A percentile compares a stretch with the other conserved stretches of the same genome.
phyloP scores from a whole-genome alignment of 2,888 invertebrate genomes.

The Hypercompe scribonia region DNA sequence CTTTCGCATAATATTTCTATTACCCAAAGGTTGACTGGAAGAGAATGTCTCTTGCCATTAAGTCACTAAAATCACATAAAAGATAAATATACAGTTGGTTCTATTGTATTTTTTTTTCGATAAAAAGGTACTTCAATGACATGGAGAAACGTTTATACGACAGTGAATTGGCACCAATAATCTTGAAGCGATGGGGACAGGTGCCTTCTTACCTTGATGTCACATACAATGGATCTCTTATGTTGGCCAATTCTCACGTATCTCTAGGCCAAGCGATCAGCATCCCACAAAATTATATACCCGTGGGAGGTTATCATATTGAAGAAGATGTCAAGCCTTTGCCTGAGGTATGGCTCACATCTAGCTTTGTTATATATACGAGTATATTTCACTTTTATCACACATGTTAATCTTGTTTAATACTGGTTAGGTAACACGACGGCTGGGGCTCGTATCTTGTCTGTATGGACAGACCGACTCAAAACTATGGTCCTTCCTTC shows the following conservation, averaged over 20 bases:
- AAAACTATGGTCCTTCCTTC: no score
- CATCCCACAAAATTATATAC: constrained; percentile 40
- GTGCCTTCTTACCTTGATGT: constrained; percentile 46
- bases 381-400: no score
- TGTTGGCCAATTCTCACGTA: constrained; percentile 45
- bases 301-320: constrained; percentile 41
- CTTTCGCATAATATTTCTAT: no score
- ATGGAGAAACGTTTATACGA: constrained; percentile 23
- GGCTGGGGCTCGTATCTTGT: no score
- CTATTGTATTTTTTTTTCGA: neutral
- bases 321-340: constrained; percentile 39
- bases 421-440: no score
- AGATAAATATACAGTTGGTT: neutral
- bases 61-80: neutral
- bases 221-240: constrained; percentile 48
- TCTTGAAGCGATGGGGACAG: constrained; percentile 33
- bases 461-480: no score
- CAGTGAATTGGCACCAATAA: constrained; percentile 3
- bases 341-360: constrained; percentile 49
- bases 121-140: constrained; percentile 8
- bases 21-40: no score
- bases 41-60: no score
- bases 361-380: no score
- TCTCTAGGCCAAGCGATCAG: constrained; percentile 32
- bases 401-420: no score